Percentiles rank a stretch among this genome's conserved stretches.
Conservation (phyloP, 2,113 vertebrate genomes). For the Dasyornis broadbenti region DNA sequence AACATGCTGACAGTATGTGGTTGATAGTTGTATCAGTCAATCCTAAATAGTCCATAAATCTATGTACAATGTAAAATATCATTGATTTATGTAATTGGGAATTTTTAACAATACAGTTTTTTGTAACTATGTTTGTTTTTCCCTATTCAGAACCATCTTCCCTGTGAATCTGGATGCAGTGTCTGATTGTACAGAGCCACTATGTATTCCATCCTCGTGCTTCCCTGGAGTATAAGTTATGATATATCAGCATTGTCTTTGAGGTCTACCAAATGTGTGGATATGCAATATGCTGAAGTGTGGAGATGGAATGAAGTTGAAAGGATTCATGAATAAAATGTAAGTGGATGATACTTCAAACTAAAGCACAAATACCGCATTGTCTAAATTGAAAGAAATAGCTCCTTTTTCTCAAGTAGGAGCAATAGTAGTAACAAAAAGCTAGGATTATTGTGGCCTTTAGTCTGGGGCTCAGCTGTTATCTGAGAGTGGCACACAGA, state of each 20-base stretch:
- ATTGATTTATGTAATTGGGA: slow-evolving; percentile 64
- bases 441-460: slow-evolving; percentile 4
- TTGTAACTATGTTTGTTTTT: slow-evolving; percentile 57
- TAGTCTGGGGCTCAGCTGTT: neutral
- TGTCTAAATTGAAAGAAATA: slow-evolving; percentile 44
- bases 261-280: slow-evolving; percentile 2
- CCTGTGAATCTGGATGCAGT: neutral
- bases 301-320: slow-evolving; percentile 18
- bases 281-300: neutral
- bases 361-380: neutral
- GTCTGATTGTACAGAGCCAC: neutral
- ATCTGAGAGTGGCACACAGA: neutral
- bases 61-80: neutral
- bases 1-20: slow-evolving; percentile 55
- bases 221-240: slow-evolving; percentile 28
- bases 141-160: neutral
- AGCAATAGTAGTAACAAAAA: neutral
- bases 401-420: slow-evolving; percentile 26
- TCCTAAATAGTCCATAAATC: slow-evolving; percentile 60
- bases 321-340: slow-evolving; percentile 50
- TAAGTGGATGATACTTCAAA: slow-evolving; percentile 25
- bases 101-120: slow-evolving; percentile 58
- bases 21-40: slow-evolving; percentile 42
- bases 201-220: neutral
- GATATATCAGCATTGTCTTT: slow-evolving; percentile 42